Evolutionary conservation across 2,113 vertebrate species (phyloP).

Genomic region (Nematolebias whitei): DNA sequence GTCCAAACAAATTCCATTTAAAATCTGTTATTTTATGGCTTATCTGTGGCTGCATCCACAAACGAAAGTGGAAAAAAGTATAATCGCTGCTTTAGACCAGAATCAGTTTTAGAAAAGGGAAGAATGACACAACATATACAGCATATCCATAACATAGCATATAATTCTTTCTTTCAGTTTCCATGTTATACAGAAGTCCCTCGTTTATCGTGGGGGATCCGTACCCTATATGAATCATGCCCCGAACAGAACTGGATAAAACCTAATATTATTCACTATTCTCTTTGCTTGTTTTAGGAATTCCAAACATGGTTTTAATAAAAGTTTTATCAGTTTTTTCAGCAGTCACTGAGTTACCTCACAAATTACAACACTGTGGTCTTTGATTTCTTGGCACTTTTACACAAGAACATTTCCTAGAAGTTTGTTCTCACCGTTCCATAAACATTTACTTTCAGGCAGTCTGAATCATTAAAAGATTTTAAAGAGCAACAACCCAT

Average conservation of each 20-base stretch:
- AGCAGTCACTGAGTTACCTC: conserved; percentile 40
- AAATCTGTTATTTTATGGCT: too few species aligned
- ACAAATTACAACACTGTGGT: conserved; percentile 63
- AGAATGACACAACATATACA: too few species aligned
- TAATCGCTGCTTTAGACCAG: not conserved
- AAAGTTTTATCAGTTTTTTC: conserved; percentile 5
- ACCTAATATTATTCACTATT: not conserved
- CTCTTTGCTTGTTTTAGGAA: too few species aligned
- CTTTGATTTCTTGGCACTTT: conserved; percentile 75
- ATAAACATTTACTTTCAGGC: conserved; percentile 47
- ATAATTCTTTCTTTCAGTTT: too few species aligned
- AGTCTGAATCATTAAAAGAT: conserved; percentile 53
- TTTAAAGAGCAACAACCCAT: conserved; percentile 72
- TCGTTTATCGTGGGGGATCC: too few species aligned
- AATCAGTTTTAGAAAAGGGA: not conserved
- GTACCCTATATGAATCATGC: too few species aligned
- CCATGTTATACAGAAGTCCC: too few species aligned
- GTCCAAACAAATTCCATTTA: too few species aligned
- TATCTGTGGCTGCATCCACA: too few species aligned
- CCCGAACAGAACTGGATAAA: not conserved
- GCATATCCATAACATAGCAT: too few species aligned
- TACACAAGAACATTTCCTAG: conserved; percentile 68
- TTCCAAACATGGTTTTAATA: not conserved
- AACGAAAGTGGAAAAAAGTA: not conserved
- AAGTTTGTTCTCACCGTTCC: conserved; percentile 77